These are phyloP conservation scores for Chloroceryle amazona DNA, from an alignment of 2,797 vertebrate species.

Conservation along the genomic window DNA sequence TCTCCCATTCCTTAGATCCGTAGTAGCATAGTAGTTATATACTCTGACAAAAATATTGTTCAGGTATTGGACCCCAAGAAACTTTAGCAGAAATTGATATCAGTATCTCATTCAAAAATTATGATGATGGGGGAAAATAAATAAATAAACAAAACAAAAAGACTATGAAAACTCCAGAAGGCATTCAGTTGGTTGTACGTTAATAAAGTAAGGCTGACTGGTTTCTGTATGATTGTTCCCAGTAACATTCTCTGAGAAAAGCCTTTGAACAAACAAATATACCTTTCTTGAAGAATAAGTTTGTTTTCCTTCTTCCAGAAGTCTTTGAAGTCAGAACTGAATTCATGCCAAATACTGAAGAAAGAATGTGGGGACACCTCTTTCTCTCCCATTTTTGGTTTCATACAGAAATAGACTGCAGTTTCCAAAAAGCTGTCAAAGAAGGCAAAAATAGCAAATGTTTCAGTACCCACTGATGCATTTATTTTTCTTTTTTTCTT, in stretches of 20 bases:
- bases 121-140: neutral
- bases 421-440: conserved; percentile 94
- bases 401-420: conserved; percentile 92
- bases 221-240: neutral
- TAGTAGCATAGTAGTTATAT: neutral
- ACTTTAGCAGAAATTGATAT: neutral
- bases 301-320: conserved; percentile 98
- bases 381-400: conserved; percentile 94
- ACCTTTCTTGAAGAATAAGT: conserved; percentile 94
- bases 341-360: conserved; percentile 96
- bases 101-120: neutral
- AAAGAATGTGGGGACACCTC: conserved; percentile 93
- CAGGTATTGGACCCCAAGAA: neutral
- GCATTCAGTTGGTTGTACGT: neutral
- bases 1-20: neutral
- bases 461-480: conserved; percentile 25
- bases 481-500: neutral
- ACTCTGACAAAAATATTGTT: neutral
- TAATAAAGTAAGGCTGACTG: conserved; percentile 15
- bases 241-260: conserved; percentile 51
- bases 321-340: conserved; percentile 97
- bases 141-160: neutral
- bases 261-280: conserved; percentile 68
- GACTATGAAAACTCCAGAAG: neutral
- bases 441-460: conserved; percentile 32